Percentiles rank a stretch among this genome's conserved stretches.
Evolutionary conservation across 2,888 invertebrate species (phyloP).

Genomic region (Punctoribates punctum): DNA sequence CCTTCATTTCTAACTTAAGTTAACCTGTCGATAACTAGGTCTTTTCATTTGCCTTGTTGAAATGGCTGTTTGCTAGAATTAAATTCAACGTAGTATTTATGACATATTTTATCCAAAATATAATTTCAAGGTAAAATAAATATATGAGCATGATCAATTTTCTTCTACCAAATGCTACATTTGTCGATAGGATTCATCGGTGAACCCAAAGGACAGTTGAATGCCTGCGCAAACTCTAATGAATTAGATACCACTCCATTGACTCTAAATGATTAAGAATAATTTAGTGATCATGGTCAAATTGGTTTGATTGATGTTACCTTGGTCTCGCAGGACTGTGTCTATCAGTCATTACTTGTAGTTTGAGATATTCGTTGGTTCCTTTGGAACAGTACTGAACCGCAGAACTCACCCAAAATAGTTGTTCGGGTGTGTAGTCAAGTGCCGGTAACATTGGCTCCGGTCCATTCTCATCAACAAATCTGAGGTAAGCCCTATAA

Average conservation of each 20-base stretch:
- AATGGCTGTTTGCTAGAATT: too few species aligned
- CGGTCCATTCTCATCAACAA: conserved; percentile 27
- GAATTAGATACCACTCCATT: conserved; percentile 79
- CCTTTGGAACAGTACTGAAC: conserved; percentile 56
- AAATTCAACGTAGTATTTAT: too few species aligned
- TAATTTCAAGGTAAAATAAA: too few species aligned
- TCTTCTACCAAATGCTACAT: conserved; percentile 77
- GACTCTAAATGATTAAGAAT: conserved; percentile 58
- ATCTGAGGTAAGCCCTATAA: conserved; percentile 67
- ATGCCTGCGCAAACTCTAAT: conserved; percentile 74
- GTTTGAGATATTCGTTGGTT: conserved; percentile 28
- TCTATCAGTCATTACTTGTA: conserved; percentile 13
- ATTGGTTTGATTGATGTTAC: background rate
- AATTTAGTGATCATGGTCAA: background rate
- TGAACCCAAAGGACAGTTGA: conserved; percentile 67
- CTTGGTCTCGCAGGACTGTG: conserved; percentile 49
- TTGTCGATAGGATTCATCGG: conserved; percentile 79
- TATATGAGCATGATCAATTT: background rate
- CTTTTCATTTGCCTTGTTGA: too few species aligned
- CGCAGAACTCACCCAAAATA: conserved; percentile 78
- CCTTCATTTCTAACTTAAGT: too few species aligned
- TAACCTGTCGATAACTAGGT: too few species aligned
- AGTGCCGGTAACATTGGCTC: conserved; percentile 45
- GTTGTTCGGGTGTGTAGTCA: conserved; percentile 59
- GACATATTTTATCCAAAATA: too few species aligned